Conservation (phyloP, 1,140 invertebrate species). For the Yoshiicerus persimilis region DNA sequence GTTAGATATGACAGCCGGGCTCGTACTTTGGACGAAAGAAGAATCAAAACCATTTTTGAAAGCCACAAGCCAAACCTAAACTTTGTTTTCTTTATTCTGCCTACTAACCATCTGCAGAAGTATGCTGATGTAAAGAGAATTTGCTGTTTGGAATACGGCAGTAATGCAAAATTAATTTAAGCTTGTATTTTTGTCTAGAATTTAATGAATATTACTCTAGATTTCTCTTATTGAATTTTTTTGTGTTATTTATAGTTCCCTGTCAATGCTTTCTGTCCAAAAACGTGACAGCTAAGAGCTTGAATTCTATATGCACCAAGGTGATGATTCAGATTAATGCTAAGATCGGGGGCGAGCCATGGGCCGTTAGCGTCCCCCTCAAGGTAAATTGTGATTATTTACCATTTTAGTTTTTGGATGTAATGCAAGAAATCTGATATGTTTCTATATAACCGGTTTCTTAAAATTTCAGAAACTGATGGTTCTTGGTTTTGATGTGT, state of each 20-base stretch:
- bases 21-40: background rate
- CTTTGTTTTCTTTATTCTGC: constrained; percentile 58
- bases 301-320: constrained; percentile 60
- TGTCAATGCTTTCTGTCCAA: constrained; percentile 30
- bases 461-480: constrained; percentile 53
- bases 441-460: background rate
- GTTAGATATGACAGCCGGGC: background rate
- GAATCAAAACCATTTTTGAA: background rate
- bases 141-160: constrained; percentile 66
- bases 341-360: constrained; percentile 63
- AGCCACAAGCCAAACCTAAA: background rate
- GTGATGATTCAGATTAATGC: constrained; percentile 63
- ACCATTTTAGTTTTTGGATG: too few species aligned
- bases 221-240: background rate
- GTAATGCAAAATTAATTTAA: too few species aligned
- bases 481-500: constrained; percentile 52
- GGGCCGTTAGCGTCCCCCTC: constrained; percentile 61
- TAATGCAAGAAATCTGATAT: too few species aligned
- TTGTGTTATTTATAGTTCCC: constrained; percentile 31
- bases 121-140: constrained; percentile 85
- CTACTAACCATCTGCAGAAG: constrained; percentile 68
- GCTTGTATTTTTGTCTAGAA: too few species aligned
- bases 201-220: too few species aligned
- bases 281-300: constrained; percentile 52
- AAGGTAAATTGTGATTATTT: constrained; percentile 49